Evolutionary conservation across 2,888 invertebrate genomes (phyloP), one percentile per base, ranked within the genome.

Genomic region (Pelosia muscerda): DNA sequence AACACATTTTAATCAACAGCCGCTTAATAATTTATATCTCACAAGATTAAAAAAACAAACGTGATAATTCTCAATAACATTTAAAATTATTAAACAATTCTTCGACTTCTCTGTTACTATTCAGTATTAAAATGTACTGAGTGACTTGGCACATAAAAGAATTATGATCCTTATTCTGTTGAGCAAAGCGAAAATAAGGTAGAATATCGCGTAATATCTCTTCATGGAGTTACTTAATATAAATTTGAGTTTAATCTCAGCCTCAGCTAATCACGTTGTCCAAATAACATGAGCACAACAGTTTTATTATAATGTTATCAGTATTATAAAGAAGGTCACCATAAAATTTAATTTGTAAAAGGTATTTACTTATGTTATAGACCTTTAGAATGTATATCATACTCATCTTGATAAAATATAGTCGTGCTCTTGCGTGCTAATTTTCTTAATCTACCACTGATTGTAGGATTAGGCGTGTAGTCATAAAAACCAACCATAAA

Each of bases 331-430:
- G 26, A 42, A 59, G 69, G 65, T 67, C 64, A 71, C 72, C 64
- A 74, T 78, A 78, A 79, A 75, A 81, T 73, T 71, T 69, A 71
- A 74, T 78, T 81, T 81, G 78, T 66, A 65, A 63, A 64, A 67
- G 53, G 25, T 75, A 72, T 73, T 80, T 71, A 71, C 70, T 73
- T 76, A 68, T 62, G 53, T 54, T 28, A 22, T 53, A 53, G 28
- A 25, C 49, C 26, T 23, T 53, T 62, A 5, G 25, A 25, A n/a
- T 61, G n/a, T 62, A 31, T 31, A 53, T 31, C 6, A 2, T 8
- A 28, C 3, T 53, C 34, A 62, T 62, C 53, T 28, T 53, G 38
- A 38, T 38, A 38, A 38, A 38, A 38, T 38, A 38, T 8, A 38
- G 15, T 38, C 38, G 10, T 15, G 26, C 2, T 57, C 28, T 28